Evolutionary conservation across 2,888 invertebrate species (phyloP).

Genomic region (Napeogenes inachia): DNA sequence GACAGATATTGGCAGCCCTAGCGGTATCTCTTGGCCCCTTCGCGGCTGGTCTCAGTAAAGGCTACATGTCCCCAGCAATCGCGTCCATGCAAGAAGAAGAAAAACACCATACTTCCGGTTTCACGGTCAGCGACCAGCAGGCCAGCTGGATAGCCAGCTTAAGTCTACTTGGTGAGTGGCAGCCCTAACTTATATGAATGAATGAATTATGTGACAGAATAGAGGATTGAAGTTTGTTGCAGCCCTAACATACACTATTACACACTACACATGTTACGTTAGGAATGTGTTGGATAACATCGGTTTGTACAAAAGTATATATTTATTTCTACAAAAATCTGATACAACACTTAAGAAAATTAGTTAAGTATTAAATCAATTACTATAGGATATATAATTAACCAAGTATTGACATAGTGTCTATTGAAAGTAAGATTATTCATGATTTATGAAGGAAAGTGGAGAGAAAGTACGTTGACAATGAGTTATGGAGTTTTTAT

Average conservation of each 20-base stretch:
- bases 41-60: slow-evolving; percentile 87
- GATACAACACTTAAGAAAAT: no score
- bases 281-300: no score
- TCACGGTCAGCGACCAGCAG: slow-evolving; percentile 83
- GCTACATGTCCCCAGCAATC: slow-evolving; percentile 89
- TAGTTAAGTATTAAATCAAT: neutral
- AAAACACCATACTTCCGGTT: slow-evolving; percentile 46
- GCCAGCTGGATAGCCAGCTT: slow-evolving; percentile 90
- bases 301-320: no score
- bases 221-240: no score
- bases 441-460: slow-evolving; percentile 1
- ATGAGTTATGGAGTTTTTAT: neutral
- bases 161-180: slow-evolving; percentile 76
- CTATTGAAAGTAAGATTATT: neutral
- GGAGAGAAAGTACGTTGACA: slow-evolving; percentile 5
- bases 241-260: no score
- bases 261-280: no score
- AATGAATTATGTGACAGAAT: no score
- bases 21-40: slow-evolving; percentile 88
- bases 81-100: slow-evolving; percentile 83
- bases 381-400: neutral
- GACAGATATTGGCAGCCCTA: slow-evolving; percentile 85
- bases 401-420: neutral
- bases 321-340: no score
- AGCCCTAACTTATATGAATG: neutral